A percentile compares a stretch with the other conserved stretches of the same genome.
These are phyloP conservation scores for Pycnomerus fuliginosus DNA, from an alignment of 2,888 invertebrate species.

Conservation along the genomic window DNA sequence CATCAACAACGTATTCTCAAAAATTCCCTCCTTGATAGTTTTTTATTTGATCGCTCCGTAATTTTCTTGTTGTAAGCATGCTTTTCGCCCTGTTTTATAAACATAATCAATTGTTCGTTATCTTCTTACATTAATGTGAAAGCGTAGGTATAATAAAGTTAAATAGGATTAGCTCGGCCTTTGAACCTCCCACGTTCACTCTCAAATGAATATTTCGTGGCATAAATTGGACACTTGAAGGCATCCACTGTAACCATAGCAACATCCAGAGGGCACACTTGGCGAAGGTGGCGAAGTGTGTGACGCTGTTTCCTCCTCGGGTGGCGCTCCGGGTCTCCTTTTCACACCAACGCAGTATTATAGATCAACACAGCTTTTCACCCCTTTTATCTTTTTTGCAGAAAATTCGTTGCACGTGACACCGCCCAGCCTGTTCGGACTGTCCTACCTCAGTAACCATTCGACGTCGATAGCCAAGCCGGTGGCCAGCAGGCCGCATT, in stretches of 20 bases:
- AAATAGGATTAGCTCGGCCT: too few relatives aligned
- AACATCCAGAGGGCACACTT: conserved; percentile 36
- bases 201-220: conserved; percentile 16
- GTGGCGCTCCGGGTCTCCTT: conserved; percentile 39
- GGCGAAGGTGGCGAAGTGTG: conserved; percentile 48
- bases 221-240: conserved; percentile 24
- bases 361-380: conserved; percentile 2
- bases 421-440: conserved; percentile 51
- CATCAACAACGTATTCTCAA: too few relatives aligned
- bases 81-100: too few relatives aligned
- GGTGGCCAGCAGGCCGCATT: conserved; percentile 75
- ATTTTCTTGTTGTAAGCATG: too few relatives aligned
- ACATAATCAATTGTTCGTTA: too few relatives aligned
- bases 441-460: conserved; percentile 54
- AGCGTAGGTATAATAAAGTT: too few relatives aligned
- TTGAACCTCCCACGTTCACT: conserved; percentile 10
- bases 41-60: too few relatives aligned
- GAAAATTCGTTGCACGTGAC: conserved; percentile 49
- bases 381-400: conserved; percentile 30
- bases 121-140: too few relatives aligned
- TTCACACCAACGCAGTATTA: conserved; percentile 29
- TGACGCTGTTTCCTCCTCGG: conserved; percentile 48
- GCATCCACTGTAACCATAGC: conserved; percentile 28
- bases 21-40: too few relatives aligned
- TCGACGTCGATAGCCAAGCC: conserved; percentile 78